Base-by-base conservation (phyloP, 2,888 invertebrate genomes). In the Epirrhoe tristata region DNA sequence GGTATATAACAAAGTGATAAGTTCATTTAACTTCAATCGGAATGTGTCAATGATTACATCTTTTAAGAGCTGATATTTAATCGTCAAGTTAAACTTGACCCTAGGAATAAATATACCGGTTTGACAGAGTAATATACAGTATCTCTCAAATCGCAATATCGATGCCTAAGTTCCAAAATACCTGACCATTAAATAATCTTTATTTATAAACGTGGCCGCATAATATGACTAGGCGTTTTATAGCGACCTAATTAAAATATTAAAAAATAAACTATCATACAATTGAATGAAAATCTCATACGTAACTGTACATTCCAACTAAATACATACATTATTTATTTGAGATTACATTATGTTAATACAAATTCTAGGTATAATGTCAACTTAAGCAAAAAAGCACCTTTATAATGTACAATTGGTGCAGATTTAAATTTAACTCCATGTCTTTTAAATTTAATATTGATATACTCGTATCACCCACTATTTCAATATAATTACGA, bases 231-330 rank as follows among this genome's bases (percentile, higher is more conserved):
- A 92, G 92, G 84, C 84, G 85, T 86, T 86, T 87, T 82, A 80
- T 76, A 86, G 86, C 88, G 85, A 85, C 80, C 52, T 68, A 71
- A 62, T 67, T 75, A 73, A 36, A 60, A 58, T 67, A 70, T 55
- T 58, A 74, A 72, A 67, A 61, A 71, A 71, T 53, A 81, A 76
- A 82, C 84, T 88, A 86, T 89, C 85, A 89, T 83, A 84, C 80
- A 82, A 83, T 72, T 78, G 77, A 77, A 77, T 80, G 81, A 81
- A 85, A 93, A 93, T 93, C 93, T 93, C 93, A 93, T 90, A 86
- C 88, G 93, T 93, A 93, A 93, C 93, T 93, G 93, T 93, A 93
- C 91, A 92, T 79, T 84, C 81, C 84, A 84, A 69, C 73, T 74
- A 67, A 74, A 77, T 66, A 72, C 71, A 75, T 76, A 74, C 54